phyloP scores from a whole-genome alignment of 1,140 invertebrate species.

The Rhynchophorus ferrugineus region DNA sequence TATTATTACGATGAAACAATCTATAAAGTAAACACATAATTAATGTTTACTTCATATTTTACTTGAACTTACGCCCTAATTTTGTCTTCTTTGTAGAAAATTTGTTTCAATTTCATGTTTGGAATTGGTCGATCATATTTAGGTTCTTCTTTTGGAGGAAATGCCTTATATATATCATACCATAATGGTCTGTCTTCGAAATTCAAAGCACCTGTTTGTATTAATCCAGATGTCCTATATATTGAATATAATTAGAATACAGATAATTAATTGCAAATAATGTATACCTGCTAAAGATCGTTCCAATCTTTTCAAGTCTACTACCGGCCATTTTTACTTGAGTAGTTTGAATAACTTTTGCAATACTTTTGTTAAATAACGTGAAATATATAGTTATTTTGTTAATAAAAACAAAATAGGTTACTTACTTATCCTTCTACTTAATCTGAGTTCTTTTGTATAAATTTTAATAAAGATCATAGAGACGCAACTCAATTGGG shows the following conservation, averaged over 20 bases:
- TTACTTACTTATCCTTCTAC: no score
- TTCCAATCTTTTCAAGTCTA: constrained; percentile 64
- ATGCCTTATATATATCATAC: constrained; percentile 80
- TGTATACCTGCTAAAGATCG: constrained; percentile 59
- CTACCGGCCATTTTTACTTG: constrained; percentile 50
- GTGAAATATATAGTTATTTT: no score
- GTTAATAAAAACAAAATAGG: no score
- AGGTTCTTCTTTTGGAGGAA: constrained; percentile 77
- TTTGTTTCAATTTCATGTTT: constrained; percentile 51
- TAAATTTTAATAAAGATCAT: no score
- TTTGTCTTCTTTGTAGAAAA: constrained; percentile 81
- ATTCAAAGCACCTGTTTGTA: constrained; percentile 66
- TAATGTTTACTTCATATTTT: neutral
- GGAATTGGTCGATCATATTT: constrained; percentile 55
- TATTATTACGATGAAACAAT: constrained; percentile 53
- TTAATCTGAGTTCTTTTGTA: no score
- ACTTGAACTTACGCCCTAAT: constrained; percentile 66
- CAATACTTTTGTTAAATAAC: neutral
- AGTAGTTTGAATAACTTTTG: neutral
- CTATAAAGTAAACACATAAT: constrained; percentile 39
- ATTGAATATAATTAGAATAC: constrained; percentile 1
- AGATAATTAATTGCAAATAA: neutral
- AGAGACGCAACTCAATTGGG: no score
- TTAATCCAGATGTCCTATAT: constrained; percentile 63
- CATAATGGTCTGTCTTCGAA: constrained; percentile 77